Evolutionary conservation across 1,140 invertebrate genomes (phyloP), one percentile per base, ranked within the genome.

Genomic region (Tetramorium alpestre): DNA sequence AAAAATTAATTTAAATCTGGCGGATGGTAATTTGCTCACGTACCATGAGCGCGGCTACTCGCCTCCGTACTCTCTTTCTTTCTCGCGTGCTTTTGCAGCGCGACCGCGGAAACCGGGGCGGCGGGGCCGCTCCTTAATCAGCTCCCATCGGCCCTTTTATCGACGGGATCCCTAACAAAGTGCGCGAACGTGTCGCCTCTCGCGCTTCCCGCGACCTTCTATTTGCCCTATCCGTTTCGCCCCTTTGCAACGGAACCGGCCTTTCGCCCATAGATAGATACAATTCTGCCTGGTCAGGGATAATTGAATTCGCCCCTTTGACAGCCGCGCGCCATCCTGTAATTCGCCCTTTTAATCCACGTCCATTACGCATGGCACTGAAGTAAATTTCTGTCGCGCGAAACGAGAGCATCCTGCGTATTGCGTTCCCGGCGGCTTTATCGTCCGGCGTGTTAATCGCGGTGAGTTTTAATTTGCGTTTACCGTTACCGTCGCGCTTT

Each of bases 1-100:
- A 85, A 75, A 85, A 85, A 86, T 86, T 86, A 86, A 86, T 86
- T 86, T 86, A 69, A 86, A 86, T 86, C 85, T 82, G 49, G 62
- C 38, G 58, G 51, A 86, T 65, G 85, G 85, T 69, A 81, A 86
- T 81, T 81, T 69, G 64, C 75, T 86, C 76, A 81, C 76, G 64
- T 56, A 80, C 64, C 85, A 62, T 77, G 72, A 33, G 44, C 49
- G 33, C 49, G 33, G 38, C 73, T 82, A 69, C 73, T 65, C 70
- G 25, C 73, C 60, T 44, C 33, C 82, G 72, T 25, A 13, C 72
- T 77, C 56, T 38, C 72, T 69, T 28, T 85, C 64, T 49, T 28
- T 73, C 54, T 60, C 54, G 70, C 80, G 41, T 41, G 44, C 78
- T 82, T 82, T 56, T 72, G 51, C 67, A 33, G 8, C 33, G 28